These are phyloP conservation scores for Leucophora obtusa DNA, from an alignment of 2,888 invertebrate genomes.

Conservation along the genomic window DNA sequence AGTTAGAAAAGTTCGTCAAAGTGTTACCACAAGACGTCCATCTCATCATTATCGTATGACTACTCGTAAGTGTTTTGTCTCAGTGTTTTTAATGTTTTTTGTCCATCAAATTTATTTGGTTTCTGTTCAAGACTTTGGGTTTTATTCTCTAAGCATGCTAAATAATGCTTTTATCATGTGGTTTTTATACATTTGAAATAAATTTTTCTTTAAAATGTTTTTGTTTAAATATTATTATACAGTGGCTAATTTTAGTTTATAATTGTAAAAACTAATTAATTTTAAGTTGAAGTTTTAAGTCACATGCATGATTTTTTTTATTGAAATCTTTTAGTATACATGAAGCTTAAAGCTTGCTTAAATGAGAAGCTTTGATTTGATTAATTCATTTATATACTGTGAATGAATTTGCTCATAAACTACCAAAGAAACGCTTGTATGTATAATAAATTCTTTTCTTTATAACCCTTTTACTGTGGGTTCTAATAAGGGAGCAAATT, in stretches of 20 bases:
- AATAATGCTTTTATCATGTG: not conserved
- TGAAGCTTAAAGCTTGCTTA: not conserved
- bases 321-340: conserved; percentile 43
- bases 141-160: not conserved
- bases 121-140: conserved; percentile 7
- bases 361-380: not conserved
- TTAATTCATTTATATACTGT: too few relatives aligned
- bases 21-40: conserved; percentile 57
- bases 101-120: conserved; percentile 17
- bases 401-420: too few relatives aligned
- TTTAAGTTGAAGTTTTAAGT: not conserved
- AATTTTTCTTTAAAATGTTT: not conserved
- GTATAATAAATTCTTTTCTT: too few relatives aligned
- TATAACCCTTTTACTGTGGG: too few relatives aligned
- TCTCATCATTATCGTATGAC: conserved; percentile 55
- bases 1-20: conserved; percentile 36
- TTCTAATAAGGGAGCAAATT: too few relatives aligned
- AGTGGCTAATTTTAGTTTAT: conserved; percentile 1
- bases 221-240: conserved; percentile 9
- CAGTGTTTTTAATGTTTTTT: conserved; percentile 36
- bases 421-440: too few relatives aligned
- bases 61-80: conserved; percentile 58
- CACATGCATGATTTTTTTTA: conserved; percentile 33
- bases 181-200: not conserved
- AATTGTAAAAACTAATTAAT: not conserved